Evolutionary conservation across 2,797 vertebrate species (phyloP).

Genomic region (Hemibagrus guttatus): DNA sequence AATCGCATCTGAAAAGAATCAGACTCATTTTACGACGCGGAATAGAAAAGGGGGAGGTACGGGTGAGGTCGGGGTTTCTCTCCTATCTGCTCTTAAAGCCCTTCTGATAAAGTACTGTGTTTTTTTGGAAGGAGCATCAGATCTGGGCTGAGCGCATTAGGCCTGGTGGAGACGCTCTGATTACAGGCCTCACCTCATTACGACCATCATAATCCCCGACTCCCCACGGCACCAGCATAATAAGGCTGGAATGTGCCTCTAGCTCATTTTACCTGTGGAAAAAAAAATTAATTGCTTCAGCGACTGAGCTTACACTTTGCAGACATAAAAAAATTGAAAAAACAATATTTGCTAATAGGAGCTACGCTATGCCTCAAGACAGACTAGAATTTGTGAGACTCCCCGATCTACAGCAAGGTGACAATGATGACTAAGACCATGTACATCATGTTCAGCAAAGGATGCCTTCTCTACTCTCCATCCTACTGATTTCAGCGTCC

Average conservation of each 20-base stretch:
- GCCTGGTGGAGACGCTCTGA: conserved; percentile 76
- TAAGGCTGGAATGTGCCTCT: conserved; percentile 75
- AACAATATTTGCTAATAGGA: conserved; percentile 52
- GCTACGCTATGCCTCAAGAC: conserved; percentile 23
- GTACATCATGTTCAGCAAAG: neutral
- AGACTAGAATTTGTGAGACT: conserved; percentile 10
- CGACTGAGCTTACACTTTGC: conserved; percentile 68
- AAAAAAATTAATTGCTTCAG: conserved; percentile 73
- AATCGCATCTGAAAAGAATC: conserved; percentile 82
- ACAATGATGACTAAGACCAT: neutral
- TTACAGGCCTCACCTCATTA: conserved; percentile 83
- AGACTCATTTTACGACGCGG: conserved; percentile 74
- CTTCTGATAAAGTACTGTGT: conserved; percentile 71
- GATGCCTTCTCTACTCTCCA: neutral
- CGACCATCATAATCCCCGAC: conserved; percentile 77
- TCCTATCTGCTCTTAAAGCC: conserved; percentile 71
- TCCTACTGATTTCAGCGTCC: conserved; percentile 8
- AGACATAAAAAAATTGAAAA: conserved; percentile 61
- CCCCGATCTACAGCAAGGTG: neutral
- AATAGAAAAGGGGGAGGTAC: conserved; percentile 40
- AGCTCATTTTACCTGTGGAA: conserved; percentile 70
- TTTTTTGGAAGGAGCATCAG: conserved; percentile 63
- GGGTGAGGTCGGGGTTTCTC: conserved; percentile 39
- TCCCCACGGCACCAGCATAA: conserved; percentile 76
- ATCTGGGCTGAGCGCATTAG: conserved; percentile 62